Evolutionary conservation across 1,140 invertebrate genomes (phyloP).

Genomic region (Penaeus japonicus): DNA sequence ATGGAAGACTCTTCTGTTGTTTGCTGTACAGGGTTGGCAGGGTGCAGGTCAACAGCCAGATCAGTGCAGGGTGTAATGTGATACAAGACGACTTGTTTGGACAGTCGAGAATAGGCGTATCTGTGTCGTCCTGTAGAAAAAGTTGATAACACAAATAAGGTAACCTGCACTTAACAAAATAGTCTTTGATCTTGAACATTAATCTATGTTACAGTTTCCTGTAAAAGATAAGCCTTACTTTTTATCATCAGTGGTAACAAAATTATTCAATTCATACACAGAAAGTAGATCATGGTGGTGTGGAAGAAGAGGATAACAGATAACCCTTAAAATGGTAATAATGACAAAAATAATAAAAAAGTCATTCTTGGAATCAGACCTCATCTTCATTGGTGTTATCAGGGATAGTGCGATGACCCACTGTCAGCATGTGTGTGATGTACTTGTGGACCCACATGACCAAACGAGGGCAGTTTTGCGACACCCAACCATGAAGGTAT

Average conservation of each 20-base stretch:
- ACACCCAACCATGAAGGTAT: slow-evolving; percentile 82
- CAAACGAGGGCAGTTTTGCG: slow-evolving; percentile 77
- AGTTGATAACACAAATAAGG: neutral
- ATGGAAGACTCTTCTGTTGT: slow-evolving; percentile 65
- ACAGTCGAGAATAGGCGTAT: slow-evolving; percentile 61
- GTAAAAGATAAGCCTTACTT: no score
- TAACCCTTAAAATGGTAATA: neutral
- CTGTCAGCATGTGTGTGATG: slow-evolving; percentile 77
- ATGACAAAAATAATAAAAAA: neutral
- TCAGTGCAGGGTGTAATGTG: slow-evolving; percentile 63
- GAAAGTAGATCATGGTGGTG: no score
- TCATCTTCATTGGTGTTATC: slow-evolving; percentile 35
- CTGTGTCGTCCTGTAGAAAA: slow-evolving; percentile 58
- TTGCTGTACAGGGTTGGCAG: slow-evolving; percentile 76
- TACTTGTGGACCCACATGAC: slow-evolving; percentile 80
- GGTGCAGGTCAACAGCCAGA: slow-evolving; percentile 80
- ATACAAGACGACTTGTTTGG: slow-evolving; percentile 62
- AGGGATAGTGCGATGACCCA: slow-evolving; percentile 71
- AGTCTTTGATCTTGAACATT: no score
- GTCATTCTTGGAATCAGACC: neutral
- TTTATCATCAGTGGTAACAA: no score
- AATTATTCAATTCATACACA: no score
- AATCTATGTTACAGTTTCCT: no score
- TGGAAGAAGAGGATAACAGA: no score
- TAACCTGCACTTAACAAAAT: no score